Evolutionary conservation across 2,113 vertebrate genomes (phyloP).

Genomic region (Cnemophilus loriae): DNA sequence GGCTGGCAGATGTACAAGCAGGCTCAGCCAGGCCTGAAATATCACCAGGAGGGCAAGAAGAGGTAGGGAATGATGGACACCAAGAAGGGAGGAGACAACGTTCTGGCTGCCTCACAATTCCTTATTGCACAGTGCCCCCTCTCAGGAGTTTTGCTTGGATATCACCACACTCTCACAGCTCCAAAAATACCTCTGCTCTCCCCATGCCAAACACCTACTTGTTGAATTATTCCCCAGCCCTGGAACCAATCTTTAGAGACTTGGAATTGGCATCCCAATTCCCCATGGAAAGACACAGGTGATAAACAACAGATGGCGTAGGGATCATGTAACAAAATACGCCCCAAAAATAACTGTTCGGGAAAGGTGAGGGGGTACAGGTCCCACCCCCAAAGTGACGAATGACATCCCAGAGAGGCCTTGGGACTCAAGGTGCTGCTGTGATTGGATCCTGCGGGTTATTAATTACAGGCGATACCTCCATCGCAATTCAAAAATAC

Average conservation of each 20-base stretch:
- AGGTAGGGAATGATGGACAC: neutral
- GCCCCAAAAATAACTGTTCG: neutral
- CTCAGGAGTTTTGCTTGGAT: neutral
- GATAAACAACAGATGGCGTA: fast-evolving
- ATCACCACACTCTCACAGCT: neutral
- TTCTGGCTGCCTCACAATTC: fast-evolving
- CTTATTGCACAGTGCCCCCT: neutral
- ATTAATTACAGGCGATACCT: no score
- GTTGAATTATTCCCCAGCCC: neutral
- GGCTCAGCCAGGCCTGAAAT: neutral
- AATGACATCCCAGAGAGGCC: neutral
- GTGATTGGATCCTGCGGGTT: fast-evolving
- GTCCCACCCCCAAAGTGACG: no score
- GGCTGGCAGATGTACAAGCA: neutral
- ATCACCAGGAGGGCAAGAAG: neutral
- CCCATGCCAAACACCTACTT: no score
- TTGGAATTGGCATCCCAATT: neutral
- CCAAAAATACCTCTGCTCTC: neutral
- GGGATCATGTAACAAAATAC: neutral
- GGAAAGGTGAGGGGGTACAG: neutral
- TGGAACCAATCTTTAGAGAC: neutral
- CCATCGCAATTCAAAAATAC: neutral
- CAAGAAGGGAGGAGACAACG: neutral
- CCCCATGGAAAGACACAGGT: neutral
- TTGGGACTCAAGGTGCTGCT: neutral